Evolutionary conservation across 2,113 vertebrate species (phyloP), one percentile per base, ranked within the genome.

Genomic region (Halcyon malimbica): DNA sequence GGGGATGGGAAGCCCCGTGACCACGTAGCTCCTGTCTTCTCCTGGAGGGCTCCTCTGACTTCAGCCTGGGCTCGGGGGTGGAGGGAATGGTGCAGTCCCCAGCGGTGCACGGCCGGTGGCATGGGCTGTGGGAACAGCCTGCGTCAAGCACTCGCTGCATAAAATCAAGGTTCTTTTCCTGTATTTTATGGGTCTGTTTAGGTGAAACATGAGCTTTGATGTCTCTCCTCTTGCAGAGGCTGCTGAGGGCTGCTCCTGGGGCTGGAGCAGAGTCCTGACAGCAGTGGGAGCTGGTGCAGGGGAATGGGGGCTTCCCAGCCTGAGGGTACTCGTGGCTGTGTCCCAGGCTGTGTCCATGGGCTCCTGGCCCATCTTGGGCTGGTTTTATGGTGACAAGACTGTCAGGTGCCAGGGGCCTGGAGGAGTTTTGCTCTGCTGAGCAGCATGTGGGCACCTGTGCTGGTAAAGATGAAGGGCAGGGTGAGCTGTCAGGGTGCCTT

Each of bases 61-160:
- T 9, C 35, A 87, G 48, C 48, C 24, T 82, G 39, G 60, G 24
- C 14, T 25, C 69, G 59, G 37, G 69, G 42, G 39, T 3, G 4
- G 5, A 42, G 11, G 41, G 41, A 53, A 41, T 21, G 44, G 21
- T 53, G n/a, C 1, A 1, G 4, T 73, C 4, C 62, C 17, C 20
- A 33, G 64, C 2, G 1, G 28, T 31, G 31, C 4, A 5, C 0
- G 0, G 39, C 18, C 1, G 3, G 65, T 2, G 2, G 50, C 2
- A 0, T n/a, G 35, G n/a, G 33, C 65, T 44, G 50, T 2, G 4
- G 16, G 37, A 68, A 1, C 23, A 63, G 51, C n/a, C 57, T 54
- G 29, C 53, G 56, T 80, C 54, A n/a, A 29, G 59, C 26, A 33
- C 44, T 92, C 11, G 3, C 59, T 76, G 23, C 41, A 26, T 35